phyloP scores from a whole-genome alignment of 1,140 invertebrate genomes.

The Plectrocnemia conspersa region DNA sequence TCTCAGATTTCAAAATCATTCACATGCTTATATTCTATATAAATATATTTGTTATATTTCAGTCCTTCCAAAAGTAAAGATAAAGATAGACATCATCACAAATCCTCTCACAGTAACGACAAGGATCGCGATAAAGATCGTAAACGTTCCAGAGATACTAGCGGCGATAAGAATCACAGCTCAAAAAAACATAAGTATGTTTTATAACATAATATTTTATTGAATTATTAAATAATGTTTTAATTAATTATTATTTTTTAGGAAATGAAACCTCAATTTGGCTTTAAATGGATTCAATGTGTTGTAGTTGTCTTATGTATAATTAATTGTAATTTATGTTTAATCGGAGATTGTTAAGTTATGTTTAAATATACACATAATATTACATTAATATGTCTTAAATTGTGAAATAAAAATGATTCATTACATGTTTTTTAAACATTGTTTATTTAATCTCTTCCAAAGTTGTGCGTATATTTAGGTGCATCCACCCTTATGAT shows the following conservation, averaged over 20 bases:
- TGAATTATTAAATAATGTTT: not conserved
- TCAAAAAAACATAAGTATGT: constrained; percentile 65
- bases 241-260: constrained; percentile 13
- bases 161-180: constrained; percentile 59
- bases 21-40: not conserved
- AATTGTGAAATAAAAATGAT: constrained; percentile 8
- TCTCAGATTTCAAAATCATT: too few relatives aligned
- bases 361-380: too few relatives aligned
- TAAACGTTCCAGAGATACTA: constrained; percentile 70
- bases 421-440: too few relatives aligned
- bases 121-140: constrained; percentile 34
- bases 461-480: constrained; percentile 48
- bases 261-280: constrained; percentile 12
- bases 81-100: constrained; percentile 44
- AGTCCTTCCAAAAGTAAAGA: constrained; percentile 50
- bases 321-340: too few relatives aligned
- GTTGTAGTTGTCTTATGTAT: not conserved
- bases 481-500: constrained; percentile 81
- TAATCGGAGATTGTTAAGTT: too few relatives aligned
- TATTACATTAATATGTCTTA: too few relatives aligned
- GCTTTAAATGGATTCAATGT: not conserved
- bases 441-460: constrained; percentile 44
- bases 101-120: constrained; percentile 14
- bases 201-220: not conserved
- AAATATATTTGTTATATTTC: constrained; percentile 21